Evolutionary conservation across 2,113 vertebrate species (phyloP).

Genomic region (Synodontis membranacea): DNA sequence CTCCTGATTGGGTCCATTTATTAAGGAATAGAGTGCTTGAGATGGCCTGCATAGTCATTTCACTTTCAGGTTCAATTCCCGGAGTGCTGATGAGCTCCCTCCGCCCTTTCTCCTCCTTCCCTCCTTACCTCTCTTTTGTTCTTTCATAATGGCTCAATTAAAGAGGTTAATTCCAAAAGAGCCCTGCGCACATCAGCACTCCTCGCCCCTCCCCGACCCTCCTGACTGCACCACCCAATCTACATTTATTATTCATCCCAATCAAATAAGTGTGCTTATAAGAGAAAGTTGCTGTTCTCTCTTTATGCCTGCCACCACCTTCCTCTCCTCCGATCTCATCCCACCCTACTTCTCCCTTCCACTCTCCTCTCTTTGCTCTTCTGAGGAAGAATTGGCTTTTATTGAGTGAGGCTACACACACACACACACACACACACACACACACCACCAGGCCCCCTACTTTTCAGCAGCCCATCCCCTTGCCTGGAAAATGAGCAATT

Average conservation of each 20-base stretch:
- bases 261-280: conserved; percentile 95
- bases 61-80: conserved; percentile 66
- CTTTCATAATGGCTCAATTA: conserved; percentile 80
- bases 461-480: conserved; percentile 83
- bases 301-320: background rate
- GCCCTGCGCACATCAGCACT: conserved; percentile 64
- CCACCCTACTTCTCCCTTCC: conserved; percentile 70
- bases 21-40: conserved; percentile 63
- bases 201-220: conserved; percentile 44
- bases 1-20: conserved; percentile 77
- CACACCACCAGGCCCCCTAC: conserved; percentile 62
- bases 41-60: conserved; percentile 68
- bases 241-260: conserved; percentile 98
- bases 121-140: conserved; percentile 62
- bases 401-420: conserved; percentile 82
- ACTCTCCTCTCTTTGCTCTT: conserved; percentile 59
- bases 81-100: conserved; percentile 65
- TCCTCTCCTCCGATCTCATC: conserved; percentile 54
- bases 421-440: conserved; percentile 62
- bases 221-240: conserved; percentile 64
- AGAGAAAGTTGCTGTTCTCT: conserved; percentile 88
- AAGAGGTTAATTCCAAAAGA: conserved; percentile 79
- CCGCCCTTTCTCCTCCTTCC: conserved; percentile 48
- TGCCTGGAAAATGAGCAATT: conserved; percentile 98
- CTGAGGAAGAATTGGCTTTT: conserved; percentile 89